Conservation (phyloP, 1,140 invertebrate species). For the Elysia chlorotica region DNA sequence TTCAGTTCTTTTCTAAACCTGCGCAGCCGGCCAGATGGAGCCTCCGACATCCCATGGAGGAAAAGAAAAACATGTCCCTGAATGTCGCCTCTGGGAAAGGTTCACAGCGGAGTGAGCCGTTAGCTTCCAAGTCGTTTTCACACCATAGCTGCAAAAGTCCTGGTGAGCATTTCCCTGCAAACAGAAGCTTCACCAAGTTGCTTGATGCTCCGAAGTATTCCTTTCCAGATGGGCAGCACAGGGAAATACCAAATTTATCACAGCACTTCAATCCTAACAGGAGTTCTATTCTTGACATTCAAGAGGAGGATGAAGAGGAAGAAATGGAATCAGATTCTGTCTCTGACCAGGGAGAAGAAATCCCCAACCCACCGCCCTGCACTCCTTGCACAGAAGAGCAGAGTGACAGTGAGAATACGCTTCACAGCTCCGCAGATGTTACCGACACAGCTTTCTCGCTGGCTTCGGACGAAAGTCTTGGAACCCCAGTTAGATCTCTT, state of each 20-base stretch:
- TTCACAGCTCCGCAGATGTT: constrained; percentile 17
- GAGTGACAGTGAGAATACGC: constrained; percentile 11
- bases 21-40: not conserved
- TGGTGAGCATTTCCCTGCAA: not conserved
- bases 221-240: not conserved
- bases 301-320: not conserved
- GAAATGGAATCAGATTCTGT: not conserved
- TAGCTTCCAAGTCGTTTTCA: no score
- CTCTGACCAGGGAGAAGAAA: not conserved
- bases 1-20: constrained; percentile 3
- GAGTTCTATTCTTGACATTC: not conserved
- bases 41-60: not conserved
- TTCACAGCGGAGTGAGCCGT: not conserved
- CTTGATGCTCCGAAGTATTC: not conserved
- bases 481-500: constrained; percentile 2
- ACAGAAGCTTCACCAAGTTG: constrained; percentile 1
- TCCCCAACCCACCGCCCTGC: constrained; percentile 15
- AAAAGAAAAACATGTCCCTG: not conserved
- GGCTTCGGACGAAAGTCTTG: constrained; percentile 18
- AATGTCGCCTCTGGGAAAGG: not conserved
- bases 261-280: not conserved
- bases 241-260: not conserved
- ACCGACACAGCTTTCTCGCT: constrained; percentile 18
- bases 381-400: constrained; percentile 5
- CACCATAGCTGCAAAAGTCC: not conserved